Evolutionary conservation across 2,797 vertebrate genomes (phyloP).

Genomic region (Cheirogaleus major): DNA sequence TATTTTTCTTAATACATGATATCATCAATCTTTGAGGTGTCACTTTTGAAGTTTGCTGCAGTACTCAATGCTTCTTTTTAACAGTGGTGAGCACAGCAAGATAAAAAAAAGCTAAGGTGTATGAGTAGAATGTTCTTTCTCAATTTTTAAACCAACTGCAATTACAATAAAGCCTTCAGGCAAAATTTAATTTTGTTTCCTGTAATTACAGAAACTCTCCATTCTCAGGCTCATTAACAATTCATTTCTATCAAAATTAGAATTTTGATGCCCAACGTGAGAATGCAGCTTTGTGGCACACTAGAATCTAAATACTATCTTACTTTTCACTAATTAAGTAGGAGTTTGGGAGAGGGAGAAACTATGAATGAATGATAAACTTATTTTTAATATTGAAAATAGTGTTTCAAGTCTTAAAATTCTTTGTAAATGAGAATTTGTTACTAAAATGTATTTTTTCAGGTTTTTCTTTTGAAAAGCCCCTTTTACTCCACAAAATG

Average conservation of each 20-base stretch:
- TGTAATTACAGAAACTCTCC: conserved; percentile 45
- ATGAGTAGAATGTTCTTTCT: conserved; percentile 11
- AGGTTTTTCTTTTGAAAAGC: not conserved
- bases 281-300: not conserved
- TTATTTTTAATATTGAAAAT: conserved; percentile 8
- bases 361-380: not conserved
- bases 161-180: conserved; percentile 23
- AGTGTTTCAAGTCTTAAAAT: not conserved
- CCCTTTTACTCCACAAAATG: not conserved
- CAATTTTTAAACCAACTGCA: conserved; percentile 48
- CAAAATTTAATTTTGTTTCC: conserved; percentile 49
- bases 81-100: conserved; percentile 7
- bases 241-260: conserved; percentile 60
- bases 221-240: conserved; percentile 55
- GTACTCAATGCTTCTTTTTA: not conserved
- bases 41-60: not conserved
- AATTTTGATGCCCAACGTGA: conserved; percentile 29
- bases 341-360: not conserved
- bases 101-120: not conserved
- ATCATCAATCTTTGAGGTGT: not conserved
- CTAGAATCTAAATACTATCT: not conserved
- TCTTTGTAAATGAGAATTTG: not conserved
- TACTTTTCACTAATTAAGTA: conserved; percentile 19
- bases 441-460: not conserved
- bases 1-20: not conserved